Conservation (phyloP, 2,113 vertebrate genomes). For the Tenebrosternarchus preto region DNA sequence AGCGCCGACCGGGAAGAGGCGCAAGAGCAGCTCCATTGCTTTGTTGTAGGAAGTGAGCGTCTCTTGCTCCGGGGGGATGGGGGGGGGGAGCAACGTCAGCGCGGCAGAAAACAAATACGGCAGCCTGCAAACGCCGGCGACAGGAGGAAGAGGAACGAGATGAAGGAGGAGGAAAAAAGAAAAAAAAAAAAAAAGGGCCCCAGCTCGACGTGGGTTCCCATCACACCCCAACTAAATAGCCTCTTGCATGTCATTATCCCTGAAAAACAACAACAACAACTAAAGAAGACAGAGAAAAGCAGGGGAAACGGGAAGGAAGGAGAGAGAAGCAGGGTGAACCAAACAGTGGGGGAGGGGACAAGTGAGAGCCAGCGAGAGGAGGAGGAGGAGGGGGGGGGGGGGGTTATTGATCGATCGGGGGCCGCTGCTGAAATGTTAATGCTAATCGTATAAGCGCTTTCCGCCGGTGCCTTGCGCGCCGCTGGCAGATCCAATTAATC, state of each 20-base stretch:
- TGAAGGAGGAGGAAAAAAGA: background rate
- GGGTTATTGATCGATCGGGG: conserved; percentile 80
- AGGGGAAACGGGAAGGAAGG: conserved; percentile 52
- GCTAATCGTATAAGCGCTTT: conserved; percentile 90
- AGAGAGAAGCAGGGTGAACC: conserved; percentile 2
- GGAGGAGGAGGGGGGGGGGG: conserved; percentile 17
- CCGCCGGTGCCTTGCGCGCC: conserved; percentile 81
- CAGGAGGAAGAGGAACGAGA: conserved; percentile 36
- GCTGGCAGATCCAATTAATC: conserved; percentile 99
- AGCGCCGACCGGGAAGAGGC: background rate
- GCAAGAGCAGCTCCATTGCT: conserved; percentile 37
- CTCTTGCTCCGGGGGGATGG: conserved; percentile 50
- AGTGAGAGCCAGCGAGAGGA: conserved; percentile 14
- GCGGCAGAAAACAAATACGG: conserved; percentile 51
- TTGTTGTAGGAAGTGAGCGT: conserved; percentile 51
- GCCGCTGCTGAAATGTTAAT: conserved; percentile 89
- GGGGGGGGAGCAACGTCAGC: conserved; percentile 42
- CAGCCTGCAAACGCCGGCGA: conserved; percentile 46
- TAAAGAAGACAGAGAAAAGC: conserved; percentile 50
- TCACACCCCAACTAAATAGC: conserved; percentile 75
- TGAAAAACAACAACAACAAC: conserved; percentile 24
- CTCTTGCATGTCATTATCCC: conserved; percentile 71
- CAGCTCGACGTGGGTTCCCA: conserved; percentile 70
- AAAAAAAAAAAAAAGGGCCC: background rate
- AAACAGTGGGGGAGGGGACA: background rate